Conservation (phyloP, 1,140 invertebrate genomes). For the Portunus trituberculatus region DNA sequence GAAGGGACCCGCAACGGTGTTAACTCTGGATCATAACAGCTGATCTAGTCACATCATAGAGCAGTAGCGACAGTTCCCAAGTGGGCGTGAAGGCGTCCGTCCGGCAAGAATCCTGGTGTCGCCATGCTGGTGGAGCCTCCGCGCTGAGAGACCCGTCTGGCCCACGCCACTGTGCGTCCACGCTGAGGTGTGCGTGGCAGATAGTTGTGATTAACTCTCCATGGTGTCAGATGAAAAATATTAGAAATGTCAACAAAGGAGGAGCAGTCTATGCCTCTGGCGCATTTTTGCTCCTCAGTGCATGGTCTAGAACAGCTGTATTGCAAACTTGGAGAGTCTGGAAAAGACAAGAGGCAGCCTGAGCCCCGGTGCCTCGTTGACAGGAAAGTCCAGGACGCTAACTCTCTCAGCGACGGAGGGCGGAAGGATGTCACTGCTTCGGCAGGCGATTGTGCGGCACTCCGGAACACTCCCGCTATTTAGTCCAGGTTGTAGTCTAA, state of each 20-base stretch:
- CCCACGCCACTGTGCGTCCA: neutral
- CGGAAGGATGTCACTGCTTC: neutral
- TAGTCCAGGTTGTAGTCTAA: constrained; percentile 51
- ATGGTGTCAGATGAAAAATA: neutral
- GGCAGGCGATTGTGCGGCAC: neutral
- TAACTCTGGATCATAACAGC: constrained; percentile 63
- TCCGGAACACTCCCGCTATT: neutral
- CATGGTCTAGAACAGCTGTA: neutral
- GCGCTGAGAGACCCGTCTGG: neutral
- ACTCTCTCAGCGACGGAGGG: neutral
- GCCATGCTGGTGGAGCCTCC: neutral
- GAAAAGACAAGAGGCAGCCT: neutral
- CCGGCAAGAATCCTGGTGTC: neutral
- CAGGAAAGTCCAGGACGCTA: no score
- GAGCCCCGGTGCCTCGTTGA: neutral
- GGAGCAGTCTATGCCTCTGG: neutral
- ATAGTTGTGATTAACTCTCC: neutral
- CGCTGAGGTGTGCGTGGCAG: neutral
- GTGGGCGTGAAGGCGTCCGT: neutral
- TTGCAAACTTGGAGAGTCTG: no score
- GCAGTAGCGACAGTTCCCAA: neutral
- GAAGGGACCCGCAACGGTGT: constrained; percentile 1
- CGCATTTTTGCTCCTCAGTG: neutral
- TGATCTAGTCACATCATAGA: constrained; percentile 61
- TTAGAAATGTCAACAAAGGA: neutral